Evolutionary conservation across 1,140 invertebrate genomes (phyloP).

Genomic region (Ruditapes philippinarum): DNA sequence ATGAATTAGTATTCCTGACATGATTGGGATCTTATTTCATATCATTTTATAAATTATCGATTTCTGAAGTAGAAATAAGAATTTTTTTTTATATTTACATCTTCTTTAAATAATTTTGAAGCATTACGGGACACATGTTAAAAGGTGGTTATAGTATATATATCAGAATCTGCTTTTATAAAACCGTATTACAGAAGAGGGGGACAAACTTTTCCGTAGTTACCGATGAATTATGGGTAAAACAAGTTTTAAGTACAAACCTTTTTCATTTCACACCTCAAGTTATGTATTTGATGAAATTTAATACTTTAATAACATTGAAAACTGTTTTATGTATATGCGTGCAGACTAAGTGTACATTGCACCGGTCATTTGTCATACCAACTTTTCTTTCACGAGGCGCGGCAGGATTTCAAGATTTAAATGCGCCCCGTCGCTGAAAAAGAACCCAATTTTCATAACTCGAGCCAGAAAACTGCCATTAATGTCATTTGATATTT

Average conservation of each 20-base stretch:
- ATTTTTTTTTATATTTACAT: no score
- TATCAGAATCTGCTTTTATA: no score
- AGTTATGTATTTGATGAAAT: slow-evolving; percentile 4
- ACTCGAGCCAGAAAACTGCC: neutral
- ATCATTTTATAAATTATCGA: neutral
- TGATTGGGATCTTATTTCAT: neutral
- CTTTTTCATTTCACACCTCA: neutral
- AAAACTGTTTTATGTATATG: slow-evolving; percentile 10
- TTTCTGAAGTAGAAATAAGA: neutral
- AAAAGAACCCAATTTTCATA: slow-evolving; percentile 20
- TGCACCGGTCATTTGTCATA: slow-evolving; percentile 23
- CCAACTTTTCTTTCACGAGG: neutral
- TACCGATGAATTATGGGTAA: neutral
- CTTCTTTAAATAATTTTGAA: no score
- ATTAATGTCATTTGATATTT: neutral
- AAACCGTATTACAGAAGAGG: neutral
- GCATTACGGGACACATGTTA: no score
- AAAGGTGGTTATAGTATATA: no score
- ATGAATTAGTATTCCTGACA: slow-evolving; percentile 12
- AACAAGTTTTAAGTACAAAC: neutral
- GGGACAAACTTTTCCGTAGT: neutral
- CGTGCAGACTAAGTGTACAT: neutral
- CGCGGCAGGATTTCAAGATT: neutral
- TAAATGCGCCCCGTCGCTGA: neutral
- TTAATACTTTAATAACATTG: slow-evolving; percentile 9